Conservation (phyloP, 2,888 invertebrate species). For the Scaptodrosophila latifasciaeformis region DNA sequence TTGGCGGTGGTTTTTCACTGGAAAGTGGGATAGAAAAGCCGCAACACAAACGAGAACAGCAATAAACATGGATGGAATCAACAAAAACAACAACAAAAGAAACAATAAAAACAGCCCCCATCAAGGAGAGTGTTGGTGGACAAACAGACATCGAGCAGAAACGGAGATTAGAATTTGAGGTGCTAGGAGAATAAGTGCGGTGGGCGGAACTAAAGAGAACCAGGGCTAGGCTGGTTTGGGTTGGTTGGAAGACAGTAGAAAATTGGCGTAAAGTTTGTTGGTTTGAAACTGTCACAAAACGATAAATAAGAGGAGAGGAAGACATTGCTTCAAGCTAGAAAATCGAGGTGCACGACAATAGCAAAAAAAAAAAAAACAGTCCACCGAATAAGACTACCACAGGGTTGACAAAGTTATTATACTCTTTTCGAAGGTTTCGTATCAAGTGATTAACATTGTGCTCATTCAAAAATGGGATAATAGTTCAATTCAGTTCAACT, state of each 20-base stretch:
- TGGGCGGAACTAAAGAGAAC: neutral
- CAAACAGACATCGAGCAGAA: constrained; percentile 33
- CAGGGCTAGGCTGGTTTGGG: constrained; percentile 2
- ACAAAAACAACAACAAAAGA: neutral
- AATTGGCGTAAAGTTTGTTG: constrained; percentile 57
- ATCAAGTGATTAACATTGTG: no score
- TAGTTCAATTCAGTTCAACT: no score
- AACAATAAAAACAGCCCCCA: no score
- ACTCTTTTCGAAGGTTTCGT: no score
- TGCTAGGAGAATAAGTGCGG: neutral
- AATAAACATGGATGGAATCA: constrained; percentile 33
- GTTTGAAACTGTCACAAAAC: constrained; percentile 58
- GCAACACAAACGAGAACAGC: constrained; percentile 55
- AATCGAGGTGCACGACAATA: no score
- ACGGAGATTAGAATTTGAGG: constrained; percentile 58
- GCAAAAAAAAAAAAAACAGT: no score
- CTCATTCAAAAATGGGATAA: no score
- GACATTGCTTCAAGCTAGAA: no score
- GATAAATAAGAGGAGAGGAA: constrained; percentile 51
- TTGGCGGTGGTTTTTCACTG: neutral
- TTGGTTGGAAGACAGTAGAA: constrained; percentile 42
- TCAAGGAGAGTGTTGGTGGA: no score
- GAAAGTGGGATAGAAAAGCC: constrained; percentile 4
- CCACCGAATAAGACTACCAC: no score
- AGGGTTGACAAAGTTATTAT: no score